These are phyloP conservation scores for Aurelia coerulea DNA, from an alignment of 30 jellyfish, hydroid and myxozoan species.

Conservation along the genomic window DNA sequence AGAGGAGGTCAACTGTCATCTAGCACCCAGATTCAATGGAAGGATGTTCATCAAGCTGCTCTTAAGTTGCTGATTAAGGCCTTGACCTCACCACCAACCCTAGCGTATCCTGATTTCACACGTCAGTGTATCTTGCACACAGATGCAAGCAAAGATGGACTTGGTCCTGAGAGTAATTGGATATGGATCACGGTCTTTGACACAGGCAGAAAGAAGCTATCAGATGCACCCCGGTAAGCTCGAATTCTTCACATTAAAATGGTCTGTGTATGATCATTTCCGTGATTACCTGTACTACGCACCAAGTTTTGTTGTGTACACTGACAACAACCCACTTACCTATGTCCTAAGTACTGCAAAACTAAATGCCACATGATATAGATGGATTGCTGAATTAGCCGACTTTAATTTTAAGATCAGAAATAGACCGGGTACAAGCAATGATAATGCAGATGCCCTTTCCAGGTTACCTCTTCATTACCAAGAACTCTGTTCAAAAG, in stretches of 20 bases:
- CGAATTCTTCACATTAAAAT: constrained; percentile 31
- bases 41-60: constrained; percentile 1
- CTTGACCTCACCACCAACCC: constrained; percentile 33
- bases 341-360: constrained; percentile 22
- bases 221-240: constrained; percentile 10
- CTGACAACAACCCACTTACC: not conserved
- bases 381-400: constrained; percentile 41
- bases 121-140: constrained; percentile 43
- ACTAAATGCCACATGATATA: constrained; percentile 16
- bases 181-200: constrained; percentile 34
- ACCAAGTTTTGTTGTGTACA: constrained; percentile 18
- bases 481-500: constrained; percentile 23
- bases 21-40: constrained; percentile 29
- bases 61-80: constrained; percentile 14
- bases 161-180: constrained; percentile 45
- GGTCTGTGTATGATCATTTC: constrained; percentile 57
- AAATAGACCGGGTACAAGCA: constrained; percentile 50
- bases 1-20: constrained; percentile 34
- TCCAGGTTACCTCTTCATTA: constrained; percentile 41
- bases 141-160: constrained; percentile 48
- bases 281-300: constrained; percentile 35
- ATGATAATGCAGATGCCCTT: constrained; percentile 55
- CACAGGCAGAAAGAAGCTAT: constrained; percentile 4
- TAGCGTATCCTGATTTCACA: constrained; percentile 52
- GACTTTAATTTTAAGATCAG: constrained; percentile 44